phyloP scores from a whole-genome alignment of 2,888 invertebrate genomes.

The Labia minor region DNA sequence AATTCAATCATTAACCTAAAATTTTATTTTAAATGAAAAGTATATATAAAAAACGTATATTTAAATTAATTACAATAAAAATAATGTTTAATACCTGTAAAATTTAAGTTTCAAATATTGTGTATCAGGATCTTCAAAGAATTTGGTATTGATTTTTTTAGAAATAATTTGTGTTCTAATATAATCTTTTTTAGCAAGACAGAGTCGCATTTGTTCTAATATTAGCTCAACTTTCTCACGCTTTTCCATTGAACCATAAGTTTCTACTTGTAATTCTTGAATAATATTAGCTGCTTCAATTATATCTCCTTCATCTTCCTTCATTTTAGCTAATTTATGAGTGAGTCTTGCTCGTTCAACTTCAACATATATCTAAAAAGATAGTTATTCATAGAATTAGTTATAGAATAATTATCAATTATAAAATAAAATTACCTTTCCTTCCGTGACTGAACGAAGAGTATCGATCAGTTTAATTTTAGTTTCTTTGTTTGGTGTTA shows the following conservation, averaged over 20 bases:
- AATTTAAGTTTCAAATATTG: constrained; percentile 61
- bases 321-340: constrained; percentile 73
- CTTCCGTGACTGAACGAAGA: constrained; percentile 86
- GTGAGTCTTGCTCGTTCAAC: constrained; percentile 94
- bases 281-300: constrained; percentile 86
- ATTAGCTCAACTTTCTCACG: constrained; percentile 92
- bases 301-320: constrained; percentile 72
- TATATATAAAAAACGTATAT: not conserved
- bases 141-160: constrained; percentile 94
- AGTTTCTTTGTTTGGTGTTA: constrained; percentile 79
- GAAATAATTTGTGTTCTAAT: constrained; percentile 97
- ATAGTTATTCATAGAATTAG: no score
- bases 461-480: constrained; percentile 94
- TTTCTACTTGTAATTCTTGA: constrained; percentile 93
- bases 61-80: not conserved
- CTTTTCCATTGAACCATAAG: constrained; percentile 98
- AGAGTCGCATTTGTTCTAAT: constrained; percentile 96
- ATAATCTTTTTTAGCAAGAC: constrained; percentile 89
- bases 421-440: constrained; percentile 52
- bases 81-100: constrained; percentile 42
- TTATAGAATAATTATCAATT: not conserved
- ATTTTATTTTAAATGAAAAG: constrained; percentile 36
- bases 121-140: constrained; percentile 79
- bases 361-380: constrained; percentile 90
- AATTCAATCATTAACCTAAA: constrained; percentile 83